Conservation (phyloP, 2,888 invertebrate species). For the Netelia inedita region DNA sequence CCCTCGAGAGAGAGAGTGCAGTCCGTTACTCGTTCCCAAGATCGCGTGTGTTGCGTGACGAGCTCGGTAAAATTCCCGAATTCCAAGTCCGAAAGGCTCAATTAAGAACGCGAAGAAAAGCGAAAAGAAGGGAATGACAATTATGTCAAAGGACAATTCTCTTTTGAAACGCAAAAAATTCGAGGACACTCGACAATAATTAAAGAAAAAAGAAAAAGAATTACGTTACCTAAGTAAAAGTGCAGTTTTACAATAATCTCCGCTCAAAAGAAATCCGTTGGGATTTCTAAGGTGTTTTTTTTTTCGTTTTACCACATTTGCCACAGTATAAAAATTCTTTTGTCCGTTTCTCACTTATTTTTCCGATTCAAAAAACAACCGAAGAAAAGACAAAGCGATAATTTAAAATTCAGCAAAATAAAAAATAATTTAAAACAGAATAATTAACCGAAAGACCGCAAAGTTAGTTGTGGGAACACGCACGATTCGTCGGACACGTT, state of each 20-base stretch:
- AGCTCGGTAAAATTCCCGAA: conserved; percentile 18
- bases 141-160: neutral
- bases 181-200: neutral
- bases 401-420: neutral
- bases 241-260: neutral
- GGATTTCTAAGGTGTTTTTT: neutral
- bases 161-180: neutral
- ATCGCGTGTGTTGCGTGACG: neutral
- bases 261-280: neutral
- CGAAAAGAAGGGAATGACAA: neutral
- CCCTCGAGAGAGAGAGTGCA: neutral
- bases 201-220: neutral
- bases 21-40: neutral
- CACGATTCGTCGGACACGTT: neutral
- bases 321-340: neutral
- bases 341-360: neutral
- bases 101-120: neutral
- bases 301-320: neutral
- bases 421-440: neutral
- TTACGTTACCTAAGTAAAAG: conserved; percentile 36
- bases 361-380: neutral
- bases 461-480: neutral
- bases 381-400: neutral
- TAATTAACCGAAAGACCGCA: neutral
- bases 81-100: conserved; percentile 16